Evolutionary conservation across 2,888 invertebrate species (phyloP).

Genomic region (Myopa tessellatipennis): DNA sequence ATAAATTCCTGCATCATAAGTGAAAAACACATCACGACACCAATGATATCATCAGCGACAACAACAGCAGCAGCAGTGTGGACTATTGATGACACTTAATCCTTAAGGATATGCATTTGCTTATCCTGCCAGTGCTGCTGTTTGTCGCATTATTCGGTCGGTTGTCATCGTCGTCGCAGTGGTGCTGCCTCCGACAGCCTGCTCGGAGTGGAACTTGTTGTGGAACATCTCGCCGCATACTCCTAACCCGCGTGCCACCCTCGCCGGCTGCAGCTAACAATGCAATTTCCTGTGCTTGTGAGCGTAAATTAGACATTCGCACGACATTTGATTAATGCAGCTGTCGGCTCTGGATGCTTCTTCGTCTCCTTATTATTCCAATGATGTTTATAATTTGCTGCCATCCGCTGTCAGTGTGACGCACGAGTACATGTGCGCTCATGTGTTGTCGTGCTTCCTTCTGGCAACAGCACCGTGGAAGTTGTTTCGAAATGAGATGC

Average conservation of each 20-base stretch:
- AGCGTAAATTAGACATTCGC: slow-evolving; percentile 35
- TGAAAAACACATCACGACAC: background rate
- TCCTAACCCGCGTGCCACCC: background rate
- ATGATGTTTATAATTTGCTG: slow-evolving; percentile 9
- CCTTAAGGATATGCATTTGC: slow-evolving; percentile 25
- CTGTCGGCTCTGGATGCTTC: background rate
- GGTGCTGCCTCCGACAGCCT: background rate
- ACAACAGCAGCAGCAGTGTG: background rate
- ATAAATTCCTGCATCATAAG: too few relatives aligned
- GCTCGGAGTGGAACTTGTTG: too few relatives aligned
- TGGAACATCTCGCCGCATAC: background rate
- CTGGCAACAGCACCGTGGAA: too few relatives aligned
- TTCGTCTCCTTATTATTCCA: background rate
- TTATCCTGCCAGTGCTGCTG: slow-evolving; percentile 20
- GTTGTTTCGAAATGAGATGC: too few relatives aligned
- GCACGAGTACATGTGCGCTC: too few relatives aligned
- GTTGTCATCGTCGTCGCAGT: background rate
- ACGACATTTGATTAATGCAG: slow-evolving; percentile 35
- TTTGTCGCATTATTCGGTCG: slow-evolving; percentile 11
- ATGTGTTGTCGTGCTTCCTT: too few relatives aligned
- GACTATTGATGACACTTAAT: background rate
- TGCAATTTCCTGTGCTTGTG: slow-evolving; percentile 34
- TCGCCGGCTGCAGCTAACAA: slow-evolving; percentile 22
- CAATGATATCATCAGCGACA: background rate
- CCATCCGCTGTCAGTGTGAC: background rate